Percentiles rank a stretch among this genome's conserved stretches.
Conservation (phyloP, 2,113 vertebrate species). For the human (Homo sapiens) region DNA sequence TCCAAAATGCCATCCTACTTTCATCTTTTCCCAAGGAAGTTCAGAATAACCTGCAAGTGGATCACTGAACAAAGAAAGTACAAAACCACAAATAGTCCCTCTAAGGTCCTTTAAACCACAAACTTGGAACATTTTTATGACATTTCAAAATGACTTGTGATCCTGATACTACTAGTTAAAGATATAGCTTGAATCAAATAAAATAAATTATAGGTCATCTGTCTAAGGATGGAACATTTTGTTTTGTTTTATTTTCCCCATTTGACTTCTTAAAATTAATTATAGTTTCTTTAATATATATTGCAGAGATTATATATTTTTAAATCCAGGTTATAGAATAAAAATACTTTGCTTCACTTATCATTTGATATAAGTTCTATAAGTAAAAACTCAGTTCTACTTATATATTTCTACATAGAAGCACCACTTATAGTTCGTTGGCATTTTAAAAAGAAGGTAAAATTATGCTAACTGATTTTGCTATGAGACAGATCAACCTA, state of each 20-base stretch:
- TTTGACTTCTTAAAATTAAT: background rate
- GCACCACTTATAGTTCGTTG: background rate
- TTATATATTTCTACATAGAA: background rate
- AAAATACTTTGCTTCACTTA: background rate
- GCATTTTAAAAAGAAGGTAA: background rate
- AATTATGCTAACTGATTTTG: background rate
- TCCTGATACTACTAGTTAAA: background rate
- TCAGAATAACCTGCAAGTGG: constrained; percentile 4
- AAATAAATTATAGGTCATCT: background rate
- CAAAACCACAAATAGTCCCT: background rate
- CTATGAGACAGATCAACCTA: background rate
- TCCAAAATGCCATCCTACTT: background rate
- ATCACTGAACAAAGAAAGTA: background rate
- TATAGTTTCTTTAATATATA: background rate
- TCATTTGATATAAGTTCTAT: background rate
- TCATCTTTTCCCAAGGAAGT: background rate
- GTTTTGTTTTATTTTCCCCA: background rate
- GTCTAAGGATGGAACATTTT: background rate
- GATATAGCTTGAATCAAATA: background rate
- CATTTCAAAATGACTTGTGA: constrained; percentile 9
- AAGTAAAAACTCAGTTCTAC: background rate
- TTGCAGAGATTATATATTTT: background rate
- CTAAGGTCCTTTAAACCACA: background rate
- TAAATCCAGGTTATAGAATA: background rate
- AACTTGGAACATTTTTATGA: background rate